Evolutionary conservation across 2,113 vertebrate genomes (phyloP).

Genomic region (Rhineura floridana): DNA sequence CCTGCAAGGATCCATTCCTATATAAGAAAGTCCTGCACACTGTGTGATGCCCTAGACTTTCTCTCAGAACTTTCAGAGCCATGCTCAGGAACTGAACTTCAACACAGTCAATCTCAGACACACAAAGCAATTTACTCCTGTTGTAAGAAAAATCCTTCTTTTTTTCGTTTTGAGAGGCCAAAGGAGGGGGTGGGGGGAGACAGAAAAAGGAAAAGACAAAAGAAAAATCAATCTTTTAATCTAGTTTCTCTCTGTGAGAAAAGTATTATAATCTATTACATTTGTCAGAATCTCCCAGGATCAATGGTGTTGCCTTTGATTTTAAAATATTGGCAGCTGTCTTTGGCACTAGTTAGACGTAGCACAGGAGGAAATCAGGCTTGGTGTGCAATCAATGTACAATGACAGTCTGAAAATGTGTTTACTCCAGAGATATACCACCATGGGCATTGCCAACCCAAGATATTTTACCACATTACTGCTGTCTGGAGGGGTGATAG

Average conservation of each 20-base stretch:
- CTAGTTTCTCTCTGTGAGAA: neutral
- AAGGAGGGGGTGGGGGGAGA: too few species aligned
- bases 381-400: neutral
- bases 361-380: neutral
- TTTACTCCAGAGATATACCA: neutral
- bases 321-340: neutral
- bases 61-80: neutral
- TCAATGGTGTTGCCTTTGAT: neutral
- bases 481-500: too few species aligned
- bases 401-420: neutral
- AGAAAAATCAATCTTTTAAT: neutral
- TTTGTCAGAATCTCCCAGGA: neutral
- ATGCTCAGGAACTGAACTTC: neutral
- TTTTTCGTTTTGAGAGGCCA: neutral
- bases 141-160: neutral
- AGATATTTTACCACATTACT: too few species aligned
- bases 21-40: too few species aligned
- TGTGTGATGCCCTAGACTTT: too few species aligned
- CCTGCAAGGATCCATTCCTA: too few species aligned
- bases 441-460: too few species aligned
- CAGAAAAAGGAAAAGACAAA: too few species aligned
- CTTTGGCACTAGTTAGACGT: neutral
- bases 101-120: neutral
- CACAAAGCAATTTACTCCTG: neutral
- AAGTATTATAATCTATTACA: neutral